Conservation (phyloP, 1,140 invertebrate species). For the Notospermus geniculatus region DNA sequence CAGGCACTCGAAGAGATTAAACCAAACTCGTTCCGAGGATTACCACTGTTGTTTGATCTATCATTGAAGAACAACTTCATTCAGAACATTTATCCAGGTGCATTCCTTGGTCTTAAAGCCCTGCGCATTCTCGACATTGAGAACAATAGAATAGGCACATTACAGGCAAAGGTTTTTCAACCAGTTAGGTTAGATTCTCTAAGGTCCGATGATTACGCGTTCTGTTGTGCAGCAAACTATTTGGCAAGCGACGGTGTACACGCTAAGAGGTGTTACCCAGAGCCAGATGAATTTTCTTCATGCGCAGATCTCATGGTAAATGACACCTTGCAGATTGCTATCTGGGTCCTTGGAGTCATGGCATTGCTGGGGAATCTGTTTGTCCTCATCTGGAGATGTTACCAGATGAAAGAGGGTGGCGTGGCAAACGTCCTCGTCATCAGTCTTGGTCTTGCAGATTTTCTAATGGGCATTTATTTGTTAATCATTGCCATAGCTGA, state of each 20-base stretch:
- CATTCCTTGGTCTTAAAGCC: not conserved
- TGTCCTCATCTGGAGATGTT: slow-evolving; percentile 7
- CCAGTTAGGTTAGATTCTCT: not conserved
- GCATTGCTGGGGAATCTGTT: slow-evolving; percentile 7
- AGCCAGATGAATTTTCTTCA: slow-evolving; percentile 1
- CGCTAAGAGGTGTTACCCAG: not conserved
- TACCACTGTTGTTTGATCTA: too few relatives aligned
- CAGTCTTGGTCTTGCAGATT: not conserved
- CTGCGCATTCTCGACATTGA: not conserved
- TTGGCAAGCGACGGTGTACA: not conserved
- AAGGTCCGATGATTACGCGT: not conserved
- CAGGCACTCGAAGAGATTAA: not conserved
- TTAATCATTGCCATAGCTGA: not conserved
- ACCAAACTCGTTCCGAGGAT: too few relatives aligned
- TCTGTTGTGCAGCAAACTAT: slow-evolving; percentile 4
- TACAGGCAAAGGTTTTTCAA: not conserved
- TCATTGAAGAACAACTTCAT: too few relatives aligned
- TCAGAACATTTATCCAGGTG: not conserved
- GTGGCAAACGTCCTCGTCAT: not conserved
- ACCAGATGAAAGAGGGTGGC: not conserved
- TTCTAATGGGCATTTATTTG: slow-evolving; percentile 1
- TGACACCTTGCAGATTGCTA: not conserved
- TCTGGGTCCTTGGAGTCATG: slow-evolving; percentile 11
- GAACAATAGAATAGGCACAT: not conserved
- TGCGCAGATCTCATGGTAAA: slow-evolving; percentile 7